phyloP scores from a whole-genome alignment of 2,797 vertebrate species.

The Sebastes umbrosus region DNA sequence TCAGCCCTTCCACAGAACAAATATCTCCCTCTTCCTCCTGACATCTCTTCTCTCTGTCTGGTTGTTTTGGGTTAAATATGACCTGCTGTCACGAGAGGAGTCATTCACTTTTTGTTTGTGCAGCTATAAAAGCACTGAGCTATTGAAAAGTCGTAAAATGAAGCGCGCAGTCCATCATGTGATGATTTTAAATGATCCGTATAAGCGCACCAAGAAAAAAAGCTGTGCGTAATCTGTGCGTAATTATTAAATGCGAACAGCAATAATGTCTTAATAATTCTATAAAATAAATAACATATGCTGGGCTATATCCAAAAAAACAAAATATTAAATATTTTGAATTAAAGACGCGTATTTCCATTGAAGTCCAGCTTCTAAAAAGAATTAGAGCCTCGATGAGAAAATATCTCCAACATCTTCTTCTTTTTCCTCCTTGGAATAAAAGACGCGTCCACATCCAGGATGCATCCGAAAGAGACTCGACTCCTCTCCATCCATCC shows the following conservation, averaged over 20 bases:
- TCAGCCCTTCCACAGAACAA: neutral
- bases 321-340: neutral
- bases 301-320: neutral
- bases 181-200: constrained; percentile 86
- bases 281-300: constrained; percentile 1
- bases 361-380: constrained; percentile 29
- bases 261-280: neutral
- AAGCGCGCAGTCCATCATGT: constrained; percentile 92
- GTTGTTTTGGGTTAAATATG: constrained; percentile 59
- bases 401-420: constrained; percentile 53
- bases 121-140: constrained; percentile 91
- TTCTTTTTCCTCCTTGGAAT: neutral
- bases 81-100: constrained; percentile 81
- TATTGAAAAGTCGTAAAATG: constrained; percentile 92
- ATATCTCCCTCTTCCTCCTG: constrained; percentile 31
- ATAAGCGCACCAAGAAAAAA: constrained; percentile 61
- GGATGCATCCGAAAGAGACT: neutral
- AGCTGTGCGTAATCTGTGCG: no score
- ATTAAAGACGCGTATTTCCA: constrained; percentile 15
- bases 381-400: neutral
- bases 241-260: neutral
- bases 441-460: constrained; percentile 5
- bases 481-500: constrained; percentile 3
- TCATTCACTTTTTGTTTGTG: constrained; percentile 92
- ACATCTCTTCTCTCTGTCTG: constrained; percentile 35